Evolutionary conservation across 2,113 vertebrate species (phyloP).

Genomic region (Diadophis punctatus): DNA sequence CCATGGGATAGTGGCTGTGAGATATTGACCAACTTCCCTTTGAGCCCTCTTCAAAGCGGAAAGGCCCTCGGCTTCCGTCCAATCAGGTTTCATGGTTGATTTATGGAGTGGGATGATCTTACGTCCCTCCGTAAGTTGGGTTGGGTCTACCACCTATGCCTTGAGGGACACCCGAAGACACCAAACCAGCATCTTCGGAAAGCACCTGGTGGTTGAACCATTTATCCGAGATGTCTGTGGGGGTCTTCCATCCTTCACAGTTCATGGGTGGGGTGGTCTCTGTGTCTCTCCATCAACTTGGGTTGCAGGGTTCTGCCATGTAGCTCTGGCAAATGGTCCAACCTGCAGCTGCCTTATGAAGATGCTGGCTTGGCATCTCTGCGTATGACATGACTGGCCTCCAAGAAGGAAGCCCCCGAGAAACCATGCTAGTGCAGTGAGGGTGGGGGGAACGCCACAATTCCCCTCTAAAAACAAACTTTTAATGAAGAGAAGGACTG

Average conservation of each 20-base stretch:
- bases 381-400: not conserved
- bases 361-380: not conserved
- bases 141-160: no score
- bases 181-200: no score
- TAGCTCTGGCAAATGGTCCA: not conserved
- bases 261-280: not conserved
- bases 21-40: not conserved
- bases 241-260: not conserved
- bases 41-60: not conserved
- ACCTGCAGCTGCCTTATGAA: not conserved
- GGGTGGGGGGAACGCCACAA: no score
- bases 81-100: not conserved
- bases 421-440: no score
- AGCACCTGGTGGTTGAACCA: no score
- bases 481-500: not conserved
- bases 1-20: not conserved
- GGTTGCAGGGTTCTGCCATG: not conserved
- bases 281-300: not conserved
- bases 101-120: not conserved
- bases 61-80: not conserved
- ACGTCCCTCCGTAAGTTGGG: not conserved
- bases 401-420: not conserved
- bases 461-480: no score
- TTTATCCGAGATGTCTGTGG: no score
- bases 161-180: no score